Percentiles rank a stretch among this genome's conserved stretches.
phyloP scores from a whole-genome alignment of 92 coral and sea anemone genomes.

The Parazoanthus atlanticus region DNA sequence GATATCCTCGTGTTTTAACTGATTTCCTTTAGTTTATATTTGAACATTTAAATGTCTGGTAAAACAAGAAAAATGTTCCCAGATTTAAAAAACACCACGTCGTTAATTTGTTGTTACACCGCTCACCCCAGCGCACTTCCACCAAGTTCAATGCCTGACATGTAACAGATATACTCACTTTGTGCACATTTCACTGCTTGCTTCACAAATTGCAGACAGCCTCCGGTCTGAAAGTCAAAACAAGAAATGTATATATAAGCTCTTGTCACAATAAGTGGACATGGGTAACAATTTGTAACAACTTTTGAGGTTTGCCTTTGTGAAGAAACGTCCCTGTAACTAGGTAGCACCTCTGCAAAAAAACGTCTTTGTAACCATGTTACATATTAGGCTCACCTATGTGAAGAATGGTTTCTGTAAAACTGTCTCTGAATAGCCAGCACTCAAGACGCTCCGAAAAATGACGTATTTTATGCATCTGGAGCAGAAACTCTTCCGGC shows the following conservation, averaged over 20 bases:
- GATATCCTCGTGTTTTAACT: too few species aligned
- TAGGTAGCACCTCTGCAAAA: too few species aligned
- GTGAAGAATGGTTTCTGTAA: constrained; percentile 73
- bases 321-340: too few species aligned
- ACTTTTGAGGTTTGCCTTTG: too few species aligned
- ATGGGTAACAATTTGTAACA: too few species aligned
- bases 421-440: constrained; percentile 91
- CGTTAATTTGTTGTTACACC: too few species aligned
- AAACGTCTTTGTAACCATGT: too few species aligned
- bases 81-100: background rate
- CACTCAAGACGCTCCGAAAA: constrained; percentile 94
- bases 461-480: constrained; percentile 93
- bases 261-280: background rate
- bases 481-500: constrained; percentile 92
- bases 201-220: constrained; percentile 82
- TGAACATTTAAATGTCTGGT: background rate
- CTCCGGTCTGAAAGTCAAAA: constrained; percentile 73
- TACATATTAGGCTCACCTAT: constrained; percentile 61
- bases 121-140: too few species aligned
- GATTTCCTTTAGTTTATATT: too few species aligned
- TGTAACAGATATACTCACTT: constrained; percentile 63
- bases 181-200: constrained; percentile 74
- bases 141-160: too few species aligned
- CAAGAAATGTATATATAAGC: background rate
- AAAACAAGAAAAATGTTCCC: background rate